These are phyloP conservation scores for Blera fallax DNA, from an alignment of 2,888 invertebrate species.

Conservation along the genomic window DNA sequence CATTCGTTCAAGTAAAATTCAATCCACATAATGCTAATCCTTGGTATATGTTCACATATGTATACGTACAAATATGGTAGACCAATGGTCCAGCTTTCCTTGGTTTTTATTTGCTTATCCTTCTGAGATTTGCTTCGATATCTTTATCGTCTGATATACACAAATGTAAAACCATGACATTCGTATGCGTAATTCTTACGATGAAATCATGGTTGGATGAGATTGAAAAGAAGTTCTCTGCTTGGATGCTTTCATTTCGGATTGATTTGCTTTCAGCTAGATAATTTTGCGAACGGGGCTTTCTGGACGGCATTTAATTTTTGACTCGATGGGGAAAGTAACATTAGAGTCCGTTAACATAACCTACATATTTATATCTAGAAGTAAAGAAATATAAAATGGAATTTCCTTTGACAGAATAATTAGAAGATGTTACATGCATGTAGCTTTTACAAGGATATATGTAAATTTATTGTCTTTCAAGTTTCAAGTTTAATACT, in stretches of 20 bases:
- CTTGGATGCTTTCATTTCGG: conserved; percentile 12
- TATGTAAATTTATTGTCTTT: too few species aligned
- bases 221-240: conserved; percentile 12
- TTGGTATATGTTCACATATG: neutral
- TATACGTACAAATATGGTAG: neutral
- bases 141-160: neutral
- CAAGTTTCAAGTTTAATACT: too few species aligned
- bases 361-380: too few species aligned
- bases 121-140: conserved; percentile 5
- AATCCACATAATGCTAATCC: conserved; percentile 42
- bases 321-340: neutral
- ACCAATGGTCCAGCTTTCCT: conserved; percentile 1
- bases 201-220: conserved; percentile 1
- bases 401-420: too few species aligned
- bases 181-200: conserved; percentile 11
- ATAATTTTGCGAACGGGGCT: neutral
- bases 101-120: conserved; percentile 31
- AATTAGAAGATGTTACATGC: too few species aligned
- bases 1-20: conserved; percentile 41
- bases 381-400: too few species aligned
- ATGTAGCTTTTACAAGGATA: too few species aligned
- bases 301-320: neutral
- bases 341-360: neutral
- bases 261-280: conserved; percentile 39
- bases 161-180: conserved; percentile 5